Evolutionary conservation across 2,888 invertebrate genomes (phyloP).

Genomic region (Lydus trimaculatus): DNA sequence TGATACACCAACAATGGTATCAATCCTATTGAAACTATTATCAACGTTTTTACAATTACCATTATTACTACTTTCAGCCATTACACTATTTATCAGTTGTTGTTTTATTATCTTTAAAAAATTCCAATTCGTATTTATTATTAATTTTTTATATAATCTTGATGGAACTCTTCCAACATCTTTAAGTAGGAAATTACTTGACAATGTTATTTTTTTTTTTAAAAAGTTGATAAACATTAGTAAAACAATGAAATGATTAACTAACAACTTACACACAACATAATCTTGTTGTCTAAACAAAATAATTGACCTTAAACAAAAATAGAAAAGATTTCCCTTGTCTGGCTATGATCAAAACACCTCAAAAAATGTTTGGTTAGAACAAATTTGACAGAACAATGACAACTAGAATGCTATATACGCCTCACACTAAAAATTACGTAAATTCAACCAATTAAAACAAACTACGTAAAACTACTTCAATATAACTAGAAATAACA

Average conservation of each 20-base stretch:
- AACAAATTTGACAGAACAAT: too few species aligned
- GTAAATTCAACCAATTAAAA: too few species aligned
- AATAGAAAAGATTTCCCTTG: too few species aligned
- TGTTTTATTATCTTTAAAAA: not conserved
- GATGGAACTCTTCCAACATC: not conserved
- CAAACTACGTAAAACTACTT: too few species aligned
- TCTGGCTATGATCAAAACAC: too few species aligned
- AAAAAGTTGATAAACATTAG: not conserved
- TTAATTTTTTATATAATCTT: conserved; percentile 2
- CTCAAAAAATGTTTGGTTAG: too few species aligned
- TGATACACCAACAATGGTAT: conserved; percentile 18
- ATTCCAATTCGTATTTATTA: not conserved
- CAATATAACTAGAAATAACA: too few species aligned
- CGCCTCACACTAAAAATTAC: too few species aligned
- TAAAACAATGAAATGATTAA: not conserved
- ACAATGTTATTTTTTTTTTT: not conserved
- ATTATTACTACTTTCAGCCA: not conserved
- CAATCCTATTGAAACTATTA: not conserved
- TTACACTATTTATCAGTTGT: not conserved
- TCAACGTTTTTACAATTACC: not conserved
- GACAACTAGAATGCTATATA: too few species aligned
- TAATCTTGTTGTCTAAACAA: not conserved
- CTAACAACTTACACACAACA: conserved; percentile 3
- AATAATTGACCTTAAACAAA: too few species aligned
- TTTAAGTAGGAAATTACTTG: conserved; percentile 13